These are phyloP conservation scores for Drosophila dunni DNA, from an alignment of 1,140 invertebrate genomes.

Conservation along the genomic window DNA sequence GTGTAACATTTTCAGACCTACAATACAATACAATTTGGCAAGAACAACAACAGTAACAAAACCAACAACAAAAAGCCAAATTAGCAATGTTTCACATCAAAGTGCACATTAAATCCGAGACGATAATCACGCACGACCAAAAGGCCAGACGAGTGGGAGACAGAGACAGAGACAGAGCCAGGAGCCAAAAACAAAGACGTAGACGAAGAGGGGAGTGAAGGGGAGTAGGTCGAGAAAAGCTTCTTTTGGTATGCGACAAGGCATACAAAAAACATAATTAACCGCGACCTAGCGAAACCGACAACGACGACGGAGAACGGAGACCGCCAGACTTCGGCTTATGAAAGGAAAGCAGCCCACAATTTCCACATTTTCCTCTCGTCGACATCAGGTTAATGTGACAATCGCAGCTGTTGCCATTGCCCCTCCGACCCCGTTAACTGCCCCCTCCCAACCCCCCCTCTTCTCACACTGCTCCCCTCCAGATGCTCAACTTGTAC, in stretches of 20 bases:
- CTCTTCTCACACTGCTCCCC: background rate
- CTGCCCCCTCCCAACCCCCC: background rate
- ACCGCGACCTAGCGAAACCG: conserved; percentile 65
- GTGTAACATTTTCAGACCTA: conserved; percentile 12
- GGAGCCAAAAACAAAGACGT: no score
- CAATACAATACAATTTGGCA: conserved; percentile 7
- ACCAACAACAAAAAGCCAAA: conserved; percentile 64
- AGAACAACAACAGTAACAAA: background rate
- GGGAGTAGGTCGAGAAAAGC: conserved; percentile 9
- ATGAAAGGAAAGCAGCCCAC: conserved; percentile 32
- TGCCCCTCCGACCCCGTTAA: no score
- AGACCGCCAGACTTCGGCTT: conserved; percentile 12
- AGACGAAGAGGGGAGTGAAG: background rate
- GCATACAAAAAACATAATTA: conserved; percentile 81
- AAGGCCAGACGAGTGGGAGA: conserved; percentile 19
- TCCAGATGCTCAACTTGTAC: conserved; percentile 60
- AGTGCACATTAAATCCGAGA: conserved; percentile 78
- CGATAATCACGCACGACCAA: conserved; percentile 65
- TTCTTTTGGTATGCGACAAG: conserved; percentile 54
- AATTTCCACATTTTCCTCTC: conserved; percentile 9
- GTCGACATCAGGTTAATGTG: conserved; percentile 70
- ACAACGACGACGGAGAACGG: conserved; percentile 4
- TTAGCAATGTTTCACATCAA: conserved; percentile 82
- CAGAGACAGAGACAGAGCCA: background rate
- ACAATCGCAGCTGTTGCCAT: conserved; percentile 69